Base-by-base conservation (phyloP, 2,888 invertebrate species). In the Meliscaeva auricollis region DNA sequence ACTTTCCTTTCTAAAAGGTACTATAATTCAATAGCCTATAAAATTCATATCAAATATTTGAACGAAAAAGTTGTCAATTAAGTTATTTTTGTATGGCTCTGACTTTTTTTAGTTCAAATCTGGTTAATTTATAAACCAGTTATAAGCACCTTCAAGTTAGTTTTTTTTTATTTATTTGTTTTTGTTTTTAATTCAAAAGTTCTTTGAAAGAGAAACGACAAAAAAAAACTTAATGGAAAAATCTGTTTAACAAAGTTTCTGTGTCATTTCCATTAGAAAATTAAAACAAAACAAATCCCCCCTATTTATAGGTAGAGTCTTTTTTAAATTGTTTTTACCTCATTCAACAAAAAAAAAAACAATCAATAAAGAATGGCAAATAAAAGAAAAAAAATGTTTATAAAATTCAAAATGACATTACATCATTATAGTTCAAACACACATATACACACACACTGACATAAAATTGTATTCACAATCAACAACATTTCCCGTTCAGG, bases 321-420 rank as follows among this genome's bases (percentile, higher is more conserved):
- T 17, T 48, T 48, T 11, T 17, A 48, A 48, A 48, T 48, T 20
- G 9, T 9, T 48, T 9, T 15, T 44, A 15, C 44, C 44, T 7
- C 44, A n/a, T 15, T 11, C 6, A 7, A 3, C 6, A 6, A 44
- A 9, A 2, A 46, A 46, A 17, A 17, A 46, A 5, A 7, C 2
- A 15, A 46, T 17, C 9, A 20, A 11, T 17, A 11, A 20, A 48
- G 48, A 26, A 26, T 26, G 13, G 50, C n/a, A 30, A 52, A 52
- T 26, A 50, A 26, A 50, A 20, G 0, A 13, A 50, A 0, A 50
- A 22, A 48, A 26, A 6, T 26, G 26, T 15, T 8, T 32, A 54
- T 54, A 54, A 54, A 30, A 54, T 6, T 30, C 26, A 52, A 52
- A 52, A 2, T 54, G 54, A 54, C 30, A 15, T 54, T 30, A 54